Conservation (phyloP, 2,797 vertebrate genomes). For the Siniperca undulata region DNA sequence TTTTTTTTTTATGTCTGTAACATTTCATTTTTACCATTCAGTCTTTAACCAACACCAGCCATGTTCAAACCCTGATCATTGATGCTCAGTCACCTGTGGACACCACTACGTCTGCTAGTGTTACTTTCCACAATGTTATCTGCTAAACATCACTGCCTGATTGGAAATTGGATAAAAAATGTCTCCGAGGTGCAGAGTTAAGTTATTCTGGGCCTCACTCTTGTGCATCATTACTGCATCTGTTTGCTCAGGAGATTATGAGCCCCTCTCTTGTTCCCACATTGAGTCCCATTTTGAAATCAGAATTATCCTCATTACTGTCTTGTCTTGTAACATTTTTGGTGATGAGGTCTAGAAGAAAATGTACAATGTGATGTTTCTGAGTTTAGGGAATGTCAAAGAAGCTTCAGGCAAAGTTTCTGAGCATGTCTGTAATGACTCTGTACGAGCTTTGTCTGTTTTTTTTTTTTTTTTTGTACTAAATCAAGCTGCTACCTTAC, state of each 20-base stretch:
- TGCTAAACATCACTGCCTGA: slow-evolving; percentile 46
- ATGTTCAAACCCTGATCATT: slow-evolving; percentile 37
- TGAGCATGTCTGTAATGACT: slow-evolving; percentile 45
- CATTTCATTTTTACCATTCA: slow-evolving; percentile 54
- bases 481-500: slow-evolving; percentile 54
- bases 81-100: not conserved
- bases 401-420: slow-evolving; percentile 44
- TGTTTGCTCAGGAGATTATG: slow-evolving; percentile 41
- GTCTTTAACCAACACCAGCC: slow-evolving; percentile 53
- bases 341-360: slow-evolving; percentile 2
- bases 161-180: slow-evolving; percentile 6
- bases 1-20: slow-evolving; percentile 48
- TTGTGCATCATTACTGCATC: slow-evolving; percentile 45
- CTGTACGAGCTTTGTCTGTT: slow-evolving; percentile 22
- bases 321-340: slow-evolving; percentile 24
- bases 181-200: slow-evolving; percentile 27
- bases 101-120: slow-evolving; percentile 13
- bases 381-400: slow-evolving; percentile 36
- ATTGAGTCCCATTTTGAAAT: slow-evolving; percentile 37
- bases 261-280: slow-evolving; percentile 40
- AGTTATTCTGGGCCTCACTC: slow-evolving; percentile 37
- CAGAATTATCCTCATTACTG: slow-evolving; percentile 11
- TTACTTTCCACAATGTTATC: slow-evolving; percentile 22
- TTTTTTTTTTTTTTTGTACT: slow-evolving; percentile 6
- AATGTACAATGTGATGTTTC: not conserved